Base-by-base conservation (phyloP, 2,888 invertebrate genomes). In the Drosophila nigritarsus region DNA sequence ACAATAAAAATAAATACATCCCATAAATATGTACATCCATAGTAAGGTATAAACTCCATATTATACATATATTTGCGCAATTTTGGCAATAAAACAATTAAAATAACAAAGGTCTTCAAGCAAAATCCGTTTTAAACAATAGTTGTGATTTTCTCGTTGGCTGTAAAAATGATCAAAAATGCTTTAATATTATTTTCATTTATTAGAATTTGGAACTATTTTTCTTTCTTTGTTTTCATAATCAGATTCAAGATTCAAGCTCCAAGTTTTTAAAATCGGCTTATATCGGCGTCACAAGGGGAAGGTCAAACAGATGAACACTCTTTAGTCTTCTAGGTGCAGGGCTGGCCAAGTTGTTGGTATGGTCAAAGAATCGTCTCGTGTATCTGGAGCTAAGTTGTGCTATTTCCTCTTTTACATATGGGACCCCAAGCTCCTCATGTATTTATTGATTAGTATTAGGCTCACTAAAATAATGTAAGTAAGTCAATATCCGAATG, bases 401-500 rank as follows among this genome's bases (percentile, higher is more conserved):
- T 13, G 13, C 1, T 15, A 20, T 20, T 45, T 20, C 7, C 7
- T 20, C 2, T 20, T 3, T 13, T 13, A 20, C 2, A n/a, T n/a
- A n/a, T 2, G 40, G n/a, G 18, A 36, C 2, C 15, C 15, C 36
- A 36, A 36, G 36, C 18, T 38, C 8, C 18, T 8, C 3, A 18
- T 38, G 8, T 18, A 8, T 18, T 18, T 36, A 36, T 36, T 36
- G 42, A 20, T 40, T 20, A 11, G 40, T 40, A 40, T 42, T 11
- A 42, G 20, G 11, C 40, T 32, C 32, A 32, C 11, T 11, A 27
- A 18, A 27, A 27, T 5, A 27, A 9, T 9, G 49, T 48, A 13
- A 1, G 7, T 24, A 2, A 53, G 38, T 49, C 53, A 62, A 30
- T 20, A 54, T 2, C 32, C 72, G 72, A 20, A n/a, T 20, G 40